Evolutionary conservation across 2,888 invertebrate genomes (phyloP), one percentile per base, ranked within the genome.

Genomic region (Phortica magna): DNA sequence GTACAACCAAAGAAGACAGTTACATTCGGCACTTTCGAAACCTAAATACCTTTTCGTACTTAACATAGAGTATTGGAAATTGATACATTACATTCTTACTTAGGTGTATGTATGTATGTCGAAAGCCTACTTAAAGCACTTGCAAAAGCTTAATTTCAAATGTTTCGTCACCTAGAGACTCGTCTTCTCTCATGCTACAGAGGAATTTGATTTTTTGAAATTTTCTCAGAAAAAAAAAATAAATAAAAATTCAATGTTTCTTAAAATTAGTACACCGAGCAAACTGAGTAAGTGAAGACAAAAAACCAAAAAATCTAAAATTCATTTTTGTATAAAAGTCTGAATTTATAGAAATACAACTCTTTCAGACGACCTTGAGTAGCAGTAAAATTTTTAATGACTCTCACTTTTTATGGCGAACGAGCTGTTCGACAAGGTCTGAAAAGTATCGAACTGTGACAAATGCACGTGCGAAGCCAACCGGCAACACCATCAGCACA

Each of bases 321-420:
- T 4, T n/a, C 59, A 72, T 39, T 67, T 64, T 43, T 41, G 17
- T 73, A 39, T 53, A 68, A 71, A 72, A 67, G 48, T 71, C n/a
- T 43, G 41, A 65, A 17, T 73, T 74, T 67, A 59, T 31, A 42
- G 39, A 75, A 84, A 89, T 89, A 89, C 90, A 90, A 89, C 83
- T 84, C 84, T 83, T 76, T 75, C 83, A 87, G 88, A 88, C 91
- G 91, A 90, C 91, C 91, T 91, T 91, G 91, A 88, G 81, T 80
- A 85, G 89, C 85, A 83, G 89, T 91, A 91, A 91, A 90, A 88
- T 88, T 87, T 88, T 90, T 91, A 91, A 91, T 90, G 89, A 89
- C 89, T 91, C 88, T 91, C 88, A 90, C 90, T 91, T 91, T 90
- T 89, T 90, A 88, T 84, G 81, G 81, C 84, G 84, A 88, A 78